Percentiles rank a stretch among this genome's conserved stretches.
Conservation (phyloP, 2,888 invertebrate genomes). For the Cephalotes varians region DNA sequence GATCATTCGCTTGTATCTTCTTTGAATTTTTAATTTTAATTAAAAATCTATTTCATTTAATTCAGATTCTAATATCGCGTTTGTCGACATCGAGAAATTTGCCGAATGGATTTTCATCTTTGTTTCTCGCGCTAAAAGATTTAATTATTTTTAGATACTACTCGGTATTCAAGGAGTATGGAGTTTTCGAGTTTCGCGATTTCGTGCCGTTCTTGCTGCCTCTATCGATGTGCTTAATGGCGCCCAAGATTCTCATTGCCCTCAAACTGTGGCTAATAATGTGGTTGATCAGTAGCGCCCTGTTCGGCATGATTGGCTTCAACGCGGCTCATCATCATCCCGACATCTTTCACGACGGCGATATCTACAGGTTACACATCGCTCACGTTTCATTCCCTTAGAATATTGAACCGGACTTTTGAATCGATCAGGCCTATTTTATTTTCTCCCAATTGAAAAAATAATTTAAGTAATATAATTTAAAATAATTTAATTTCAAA, state of each 20-base stretch:
- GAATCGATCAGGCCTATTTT: not conserved
- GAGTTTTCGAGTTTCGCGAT: conserved; percentile 77
- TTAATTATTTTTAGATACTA: conserved; percentile 75
- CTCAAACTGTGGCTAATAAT: conserved; percentile 88
- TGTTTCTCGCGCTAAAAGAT: not conserved
- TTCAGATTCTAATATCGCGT: not conserved
- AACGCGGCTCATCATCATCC: conserved; percentile 94
- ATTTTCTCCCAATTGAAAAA: not conserved
- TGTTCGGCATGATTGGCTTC: conserved; percentile 89
- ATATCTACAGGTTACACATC: conserved; percentile 87
- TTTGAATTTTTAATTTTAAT: not conserved
- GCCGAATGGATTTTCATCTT: not conserved
- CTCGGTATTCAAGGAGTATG: conserved; percentile 62
- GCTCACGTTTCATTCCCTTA: not conserved
- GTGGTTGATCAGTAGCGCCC: conserved; percentile 87
- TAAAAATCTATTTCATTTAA: not conserved
- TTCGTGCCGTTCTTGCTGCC: conserved; percentile 85
- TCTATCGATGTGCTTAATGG: conserved; percentile 84
- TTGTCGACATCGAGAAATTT: not conserved
- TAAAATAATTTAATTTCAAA: not conserved
- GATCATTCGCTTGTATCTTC: not conserved
- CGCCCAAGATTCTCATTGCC: conserved; percentile 80
- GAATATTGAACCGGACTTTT: not conserved
- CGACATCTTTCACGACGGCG: conserved; percentile 92
- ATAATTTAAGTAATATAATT: not conserved